Evolutionary conservation across 2,888 invertebrate genomes (phyloP).

Genomic region (Hesperia comma): DNA sequence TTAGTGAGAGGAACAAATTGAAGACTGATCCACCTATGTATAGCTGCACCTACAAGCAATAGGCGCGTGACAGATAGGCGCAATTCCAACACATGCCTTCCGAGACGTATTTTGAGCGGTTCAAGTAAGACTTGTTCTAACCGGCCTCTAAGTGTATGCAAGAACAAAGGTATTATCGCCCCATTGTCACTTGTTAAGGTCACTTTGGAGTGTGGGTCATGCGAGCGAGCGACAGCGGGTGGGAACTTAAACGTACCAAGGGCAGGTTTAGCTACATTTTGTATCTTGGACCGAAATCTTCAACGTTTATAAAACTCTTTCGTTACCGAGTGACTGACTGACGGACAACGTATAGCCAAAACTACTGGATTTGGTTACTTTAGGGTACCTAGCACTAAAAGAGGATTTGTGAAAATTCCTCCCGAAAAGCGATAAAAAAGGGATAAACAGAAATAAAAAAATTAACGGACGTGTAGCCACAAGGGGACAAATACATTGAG

Average conservation of each 20-base stretch:
- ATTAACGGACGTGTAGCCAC: no score
- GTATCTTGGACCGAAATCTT: no score
- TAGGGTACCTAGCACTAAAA: no score
- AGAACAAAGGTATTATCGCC: constrained; percentile 74
- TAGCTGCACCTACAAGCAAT: neutral
- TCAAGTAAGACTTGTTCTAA: constrained; percentile 64
- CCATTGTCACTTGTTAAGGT: constrained; percentile 70
- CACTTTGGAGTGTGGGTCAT: constrained; percentile 29
- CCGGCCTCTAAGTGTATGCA: constrained; percentile 56
- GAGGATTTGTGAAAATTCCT: no score
- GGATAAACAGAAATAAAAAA: no score
- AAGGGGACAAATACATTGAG: no score
- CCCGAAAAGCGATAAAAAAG: no score
- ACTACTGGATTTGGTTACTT: no score
- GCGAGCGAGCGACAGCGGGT: constrained; percentile 10
- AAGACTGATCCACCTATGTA: neutral
- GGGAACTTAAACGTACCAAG: neutral
- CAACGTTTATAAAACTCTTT: no score
- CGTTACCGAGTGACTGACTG: no score
- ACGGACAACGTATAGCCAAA: no score
- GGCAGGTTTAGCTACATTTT: no score
- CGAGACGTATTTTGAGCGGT: constrained; percentile 22
- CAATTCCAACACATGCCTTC: constrained; percentile 36
- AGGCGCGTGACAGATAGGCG: neutral
- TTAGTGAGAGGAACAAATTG: neutral